Evolutionary conservation across 92 coral and sea anemone genomes (phyloP).

Genomic region (Ricordea florida): DNA sequence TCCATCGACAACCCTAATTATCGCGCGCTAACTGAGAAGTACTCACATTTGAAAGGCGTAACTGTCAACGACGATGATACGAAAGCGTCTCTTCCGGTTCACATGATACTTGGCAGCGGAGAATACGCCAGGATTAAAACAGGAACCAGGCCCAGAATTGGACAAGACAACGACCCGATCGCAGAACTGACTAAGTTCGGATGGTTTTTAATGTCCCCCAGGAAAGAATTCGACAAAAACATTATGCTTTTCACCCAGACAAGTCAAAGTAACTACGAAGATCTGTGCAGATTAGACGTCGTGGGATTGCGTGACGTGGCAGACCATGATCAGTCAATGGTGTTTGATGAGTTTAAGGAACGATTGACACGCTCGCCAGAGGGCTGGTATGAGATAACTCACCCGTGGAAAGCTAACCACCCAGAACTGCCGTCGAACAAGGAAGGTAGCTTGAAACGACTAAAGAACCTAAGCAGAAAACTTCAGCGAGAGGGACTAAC

Average conservation of each 20-base stretch:
- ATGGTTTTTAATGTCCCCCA: conserved; percentile 10
- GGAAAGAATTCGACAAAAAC: conserved; percentile 9
- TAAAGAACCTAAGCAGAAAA: neutral
- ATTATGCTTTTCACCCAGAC: conserved; percentile 31
- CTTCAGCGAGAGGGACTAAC: neutral
- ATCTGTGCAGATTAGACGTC: conserved; percentile 9
- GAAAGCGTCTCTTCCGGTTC: conserved; percentile 19
- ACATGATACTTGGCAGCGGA: conserved; percentile 6
- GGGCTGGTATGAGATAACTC: neutral
- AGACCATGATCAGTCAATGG: neutral
- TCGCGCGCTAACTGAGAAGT: neutral
- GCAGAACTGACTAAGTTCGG: conserved; percentile 27
- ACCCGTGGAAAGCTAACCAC: conserved; percentile 8
- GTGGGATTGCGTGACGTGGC: neutral
- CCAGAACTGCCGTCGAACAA: neutral
- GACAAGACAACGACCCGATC: conserved; percentile 2
- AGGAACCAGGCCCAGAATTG: neutral
- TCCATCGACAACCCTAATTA: conserved; percentile 46
- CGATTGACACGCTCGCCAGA: neutral
- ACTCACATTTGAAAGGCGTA: conserved; percentile 22
- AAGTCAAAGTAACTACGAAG: neutral
- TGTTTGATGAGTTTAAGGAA: neutral
- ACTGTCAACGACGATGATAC: neutral
- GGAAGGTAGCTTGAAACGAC: neutral
- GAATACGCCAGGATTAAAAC: conserved; percentile 13